These are phyloP conservation scores for Larimichthys crocea DNA, from an alignment of 2,113 vertebrate species.

Conservation along the genomic window DNA sequence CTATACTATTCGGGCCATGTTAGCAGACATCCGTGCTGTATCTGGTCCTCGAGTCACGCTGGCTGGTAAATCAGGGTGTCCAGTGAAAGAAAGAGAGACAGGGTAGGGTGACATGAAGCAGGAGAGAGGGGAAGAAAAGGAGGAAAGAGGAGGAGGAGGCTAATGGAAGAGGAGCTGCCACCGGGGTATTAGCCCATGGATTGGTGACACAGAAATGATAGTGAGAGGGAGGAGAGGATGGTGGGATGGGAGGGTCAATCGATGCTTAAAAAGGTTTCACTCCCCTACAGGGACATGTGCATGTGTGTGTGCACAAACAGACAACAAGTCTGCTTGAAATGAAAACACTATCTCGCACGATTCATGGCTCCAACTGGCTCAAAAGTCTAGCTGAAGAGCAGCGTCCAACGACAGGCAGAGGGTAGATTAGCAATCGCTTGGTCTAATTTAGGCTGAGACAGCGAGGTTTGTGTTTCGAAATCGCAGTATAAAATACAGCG, in stretches of 20 bases:
- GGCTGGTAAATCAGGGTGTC: conserved; percentile 57
- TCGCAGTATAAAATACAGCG: conserved; percentile 11
- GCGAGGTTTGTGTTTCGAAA: conserved; percentile 36
- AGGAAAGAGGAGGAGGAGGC: conserved; percentile 63
- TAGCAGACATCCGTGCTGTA: conserved; percentile 16
- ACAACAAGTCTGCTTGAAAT: conserved; percentile 42
- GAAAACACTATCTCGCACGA: conserved; percentile 37
- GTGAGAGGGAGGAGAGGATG: conserved; percentile 67
- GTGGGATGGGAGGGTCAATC: conserved; percentile 77
- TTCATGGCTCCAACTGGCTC: conserved; percentile 33
- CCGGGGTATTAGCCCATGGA: conserved; percentile 81
- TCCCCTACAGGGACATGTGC: conserved; percentile 66
- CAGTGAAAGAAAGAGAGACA: conserved; percentile 54
- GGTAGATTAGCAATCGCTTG: conserved; percentile 26
- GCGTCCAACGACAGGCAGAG: conserved; percentile 26
- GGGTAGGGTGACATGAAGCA: conserved; percentile 68
- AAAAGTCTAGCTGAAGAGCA: conserved; percentile 25
- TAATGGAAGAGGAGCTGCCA: conserved; percentile 83
- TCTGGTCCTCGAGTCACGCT: conserved; percentile 24
- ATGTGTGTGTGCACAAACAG: conserved; percentile 49
- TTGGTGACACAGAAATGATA: conserved; percentile 82
- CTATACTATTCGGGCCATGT: conserved; percentile 10
- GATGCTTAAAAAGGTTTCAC: conserved; percentile 82
- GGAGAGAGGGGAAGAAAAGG: conserved; percentile 36
- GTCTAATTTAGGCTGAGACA: conserved; percentile 23